Evolutionary conservation across 2,797 vertebrate species (phyloP).

Genomic region (Nyctibius grandis): DNA sequence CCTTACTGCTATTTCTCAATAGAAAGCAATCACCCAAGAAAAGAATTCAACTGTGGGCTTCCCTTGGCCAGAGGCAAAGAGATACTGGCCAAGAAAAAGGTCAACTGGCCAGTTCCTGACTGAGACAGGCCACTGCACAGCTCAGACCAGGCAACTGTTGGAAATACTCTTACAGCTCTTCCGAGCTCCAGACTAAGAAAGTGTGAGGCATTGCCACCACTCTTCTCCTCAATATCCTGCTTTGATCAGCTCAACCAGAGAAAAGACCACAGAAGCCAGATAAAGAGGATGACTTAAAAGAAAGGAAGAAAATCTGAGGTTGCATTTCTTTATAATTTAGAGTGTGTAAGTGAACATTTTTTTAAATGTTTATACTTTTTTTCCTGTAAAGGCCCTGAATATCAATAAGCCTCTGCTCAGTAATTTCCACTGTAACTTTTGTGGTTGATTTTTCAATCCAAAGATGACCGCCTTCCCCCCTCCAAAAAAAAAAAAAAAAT

Average conservation of each 20-base stretch:
- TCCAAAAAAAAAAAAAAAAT: not conserved
- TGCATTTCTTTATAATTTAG: not conserved
- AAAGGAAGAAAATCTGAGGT: not conserved
- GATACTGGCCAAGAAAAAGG: not conserved
- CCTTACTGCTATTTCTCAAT: not conserved
- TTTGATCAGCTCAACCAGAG: not conserved
- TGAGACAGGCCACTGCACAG: not conserved
- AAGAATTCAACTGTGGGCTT: not conserved
- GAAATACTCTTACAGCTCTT: not conserved
- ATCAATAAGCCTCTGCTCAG: not conserved
- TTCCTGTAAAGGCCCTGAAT: not conserved
- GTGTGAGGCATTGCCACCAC: not conserved
- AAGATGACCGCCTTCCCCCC: accelerated
- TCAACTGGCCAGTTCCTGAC: not conserved
- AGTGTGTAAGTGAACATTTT: not conserved
- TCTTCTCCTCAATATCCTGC: not conserved
- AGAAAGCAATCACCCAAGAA: not conserved
- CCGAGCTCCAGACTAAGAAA: not conserved
- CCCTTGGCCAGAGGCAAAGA: not conserved
- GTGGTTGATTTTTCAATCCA: not conserved
- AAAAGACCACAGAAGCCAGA: not conserved
- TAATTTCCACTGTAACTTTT: not conserved
- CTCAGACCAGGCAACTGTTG: not conserved
- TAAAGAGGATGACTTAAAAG: not conserved
- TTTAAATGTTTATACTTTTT: not conserved